Evolutionary conservation across 2,797 vertebrate genomes (phyloP), one percentile per base, ranked within the genome.

Genomic region (Myotis findleyi): DNA sequence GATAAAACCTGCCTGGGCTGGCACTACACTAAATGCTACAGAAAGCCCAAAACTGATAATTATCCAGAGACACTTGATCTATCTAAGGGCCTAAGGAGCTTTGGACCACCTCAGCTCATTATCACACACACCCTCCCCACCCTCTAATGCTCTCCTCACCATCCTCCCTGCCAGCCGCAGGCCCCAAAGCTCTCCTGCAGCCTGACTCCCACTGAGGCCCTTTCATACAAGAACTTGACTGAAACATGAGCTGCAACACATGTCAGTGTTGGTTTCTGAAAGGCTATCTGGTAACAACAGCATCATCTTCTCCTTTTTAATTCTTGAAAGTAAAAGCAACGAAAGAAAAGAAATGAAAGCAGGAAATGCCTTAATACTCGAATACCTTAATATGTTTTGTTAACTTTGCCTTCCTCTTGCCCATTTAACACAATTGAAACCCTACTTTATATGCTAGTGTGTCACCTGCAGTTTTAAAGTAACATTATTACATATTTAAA

Each of bases 281-380:
- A 96, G 51, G 23, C 73, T 38, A 1, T 38, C 59, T 79, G 27
- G 55, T 64, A 81, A 81, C 62, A 86, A 7, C 25, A 69, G 57
- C 20, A 20, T 49, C 53, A 30, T 33, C 33, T 47, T 77, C 21
- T 92, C 27, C 17, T 30, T 92, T 89, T 71, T 62, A 80, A 13
- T 57, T 95, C 87, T 90, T 83, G 55, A 85, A 76, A 76, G 8
- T 85, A 94, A 85, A 87, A 72, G 5, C 14, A 87, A 23, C 14
- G n/a, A 33, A 77, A 89, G 51, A 82, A 86, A 94, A 53, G 36
- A 75, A 91, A 66, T 62, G 33, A 80, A 95, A 90, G n/a, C 77
- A 77, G 41, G 36, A 81, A 84, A 64, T 25, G 3, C 64, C 30
- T 69, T 4, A 51, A 4, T 5, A 38, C 36, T 66, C 33, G 30